Conservation (phyloP, 2,113 vertebrate species). For the Ameiurus melas region DNA sequence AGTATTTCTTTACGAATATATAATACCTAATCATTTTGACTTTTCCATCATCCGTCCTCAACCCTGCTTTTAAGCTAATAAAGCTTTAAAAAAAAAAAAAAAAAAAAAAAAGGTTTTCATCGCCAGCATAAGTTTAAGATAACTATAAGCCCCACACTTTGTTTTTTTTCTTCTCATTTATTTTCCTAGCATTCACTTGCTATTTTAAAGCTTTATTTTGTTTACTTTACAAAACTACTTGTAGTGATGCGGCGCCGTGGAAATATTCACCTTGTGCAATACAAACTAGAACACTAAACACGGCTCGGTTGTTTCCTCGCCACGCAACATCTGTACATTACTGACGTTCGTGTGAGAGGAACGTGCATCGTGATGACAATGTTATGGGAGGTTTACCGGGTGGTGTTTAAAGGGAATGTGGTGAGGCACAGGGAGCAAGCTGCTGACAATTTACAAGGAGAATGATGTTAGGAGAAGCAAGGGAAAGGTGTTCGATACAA, state of each 20-base stretch:
- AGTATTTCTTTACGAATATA: constrained; percentile 63
- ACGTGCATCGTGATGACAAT: neutral
- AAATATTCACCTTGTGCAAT: neutral
- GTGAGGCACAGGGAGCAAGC: constrained; percentile 59
- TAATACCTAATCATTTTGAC: constrained; percentile 55
- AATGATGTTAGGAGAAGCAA: constrained; percentile 51
- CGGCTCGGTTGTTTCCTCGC: neutral
- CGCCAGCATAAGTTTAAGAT: constrained; percentile 59
- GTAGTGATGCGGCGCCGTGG: neutral
- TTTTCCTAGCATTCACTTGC: constrained; percentile 65
- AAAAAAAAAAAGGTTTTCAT: constrained; percentile 62
- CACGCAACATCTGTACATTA: constrained; percentile 18
- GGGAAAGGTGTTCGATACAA: constrained; percentile 37
- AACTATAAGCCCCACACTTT: constrained; percentile 68
- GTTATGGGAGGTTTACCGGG: constrained; percentile 43
- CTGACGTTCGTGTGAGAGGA: constrained; percentile 38
- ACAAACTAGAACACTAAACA: neutral
- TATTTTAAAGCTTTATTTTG: constrained; percentile 67
- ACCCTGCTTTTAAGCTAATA: constrained; percentile 79
- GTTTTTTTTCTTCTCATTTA: constrained; percentile 37
- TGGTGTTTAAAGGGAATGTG: constrained; percentile 69
- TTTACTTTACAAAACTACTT: constrained; percentile 51
- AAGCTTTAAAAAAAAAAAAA: constrained; percentile 66
- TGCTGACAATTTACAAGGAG: constrained; percentile 63
- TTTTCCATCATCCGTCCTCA: constrained; percentile 64